Evolutionary conservation across 2,113 vertebrate species (phyloP).

Genomic region (Aegithalos caudatus): DNA sequence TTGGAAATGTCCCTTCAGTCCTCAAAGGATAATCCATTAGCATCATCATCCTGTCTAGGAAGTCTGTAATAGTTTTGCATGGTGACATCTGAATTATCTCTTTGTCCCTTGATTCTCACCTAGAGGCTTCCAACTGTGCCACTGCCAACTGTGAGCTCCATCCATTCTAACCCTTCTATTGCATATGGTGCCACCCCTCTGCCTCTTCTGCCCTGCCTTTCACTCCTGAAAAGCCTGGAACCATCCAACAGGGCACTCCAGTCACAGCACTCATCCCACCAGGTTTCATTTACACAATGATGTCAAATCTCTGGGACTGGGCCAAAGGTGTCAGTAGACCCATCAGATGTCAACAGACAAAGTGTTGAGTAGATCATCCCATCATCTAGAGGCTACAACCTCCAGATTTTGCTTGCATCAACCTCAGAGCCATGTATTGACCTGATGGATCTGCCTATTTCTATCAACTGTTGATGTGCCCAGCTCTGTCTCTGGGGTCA

Average conservation of each 20-base stretch:
- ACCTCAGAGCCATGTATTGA: neutral
- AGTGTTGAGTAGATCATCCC: neutral
- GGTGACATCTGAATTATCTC: neutral
- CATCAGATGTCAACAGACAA: neutral
- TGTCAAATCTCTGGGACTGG: neutral
- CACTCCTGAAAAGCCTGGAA: neutral
- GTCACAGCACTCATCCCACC: neutral
- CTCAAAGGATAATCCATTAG: neutral
- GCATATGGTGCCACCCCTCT: no score
- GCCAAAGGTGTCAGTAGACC: neutral
- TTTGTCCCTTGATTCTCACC: neutral
- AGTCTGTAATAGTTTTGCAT: neutral
- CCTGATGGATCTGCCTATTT: neutral
- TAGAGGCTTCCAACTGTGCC: neutral
- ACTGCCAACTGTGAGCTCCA: neutral
- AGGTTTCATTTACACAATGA: neutral
- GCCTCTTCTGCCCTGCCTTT: neutral
- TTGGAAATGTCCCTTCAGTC: neutral
- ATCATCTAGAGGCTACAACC: neutral
- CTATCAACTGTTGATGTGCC: no score
- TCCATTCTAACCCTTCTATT: neutral
- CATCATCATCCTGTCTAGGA: neutral
- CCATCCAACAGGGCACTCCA: neutral
- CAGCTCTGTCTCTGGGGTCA: no score
- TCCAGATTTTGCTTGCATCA: neutral